Base-by-base conservation (phyloP, 2,888 invertebrate genomes). In the Seira sanloemensis region DNA sequence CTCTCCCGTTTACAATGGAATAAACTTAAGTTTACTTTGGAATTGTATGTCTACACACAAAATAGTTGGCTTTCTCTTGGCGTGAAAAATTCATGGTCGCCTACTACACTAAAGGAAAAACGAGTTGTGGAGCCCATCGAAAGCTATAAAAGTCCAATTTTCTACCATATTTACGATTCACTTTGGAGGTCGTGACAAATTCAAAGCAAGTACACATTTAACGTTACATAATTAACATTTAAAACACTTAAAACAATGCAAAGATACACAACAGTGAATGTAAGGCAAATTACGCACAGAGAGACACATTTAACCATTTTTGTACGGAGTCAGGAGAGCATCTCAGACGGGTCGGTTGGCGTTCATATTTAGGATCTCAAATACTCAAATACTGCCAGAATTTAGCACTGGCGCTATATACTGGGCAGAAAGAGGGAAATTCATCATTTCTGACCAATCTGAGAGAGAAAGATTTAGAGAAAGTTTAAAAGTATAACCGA, bases 281-380 rank as follows among this genome's bases (percentile, higher is more conserved):
- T 73, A 73, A 73, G 73, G 73, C 50, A 69, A 24, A n/a, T 5
- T n/a, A n/a, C n/a, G 50, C n/a, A 50, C 50, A 67, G 7, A 25
- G 27, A 71, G 50, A 23, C 46, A 71, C 27, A 27, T 69, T 9
- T 19, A 12, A 71, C 24, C 65, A 24, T 9, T 46, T n/a, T 50
- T 50, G 24, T n/a, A 76, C 76, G 76, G 76, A 76, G 76, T 76
- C 76, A 76, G 76, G 76, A 76, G 76, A 76, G 76, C 67, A 76
- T 75, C 75, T 75, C 75, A 75, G 74, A 74, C 58, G 75, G 72
- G 50, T 50, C 50, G 50, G 50, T 18, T 50, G 50, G 12, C 50
- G 50, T 50, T n/a, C 37, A n/a, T 37, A 37, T 37, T 50, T 50
- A 12, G 37, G 50, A 2, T 18, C 1, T 50, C 50, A 7, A 50